Base-by-base conservation (phyloP, 2,888 invertebrate genomes). In the Sturmia bella region DNA sequence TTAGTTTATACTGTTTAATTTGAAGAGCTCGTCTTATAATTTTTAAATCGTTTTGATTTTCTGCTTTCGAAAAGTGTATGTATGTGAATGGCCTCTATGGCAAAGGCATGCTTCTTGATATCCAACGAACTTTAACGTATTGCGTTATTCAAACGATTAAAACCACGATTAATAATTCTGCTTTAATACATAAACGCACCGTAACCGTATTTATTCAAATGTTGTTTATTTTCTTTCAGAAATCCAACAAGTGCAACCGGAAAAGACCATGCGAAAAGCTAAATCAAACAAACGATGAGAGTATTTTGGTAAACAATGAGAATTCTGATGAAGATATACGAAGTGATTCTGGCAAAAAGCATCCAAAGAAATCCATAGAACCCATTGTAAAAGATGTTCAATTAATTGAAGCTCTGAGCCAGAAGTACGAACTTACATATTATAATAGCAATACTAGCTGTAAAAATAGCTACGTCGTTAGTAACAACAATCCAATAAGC, bases 391-490 rank as follows among this genome's bases (percentile, higher is more conserved):
- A 63, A 2, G 61, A 69, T 24, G 61, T 48, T 0, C 69, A 76
- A 37, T 17, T 76, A 11, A 63, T 76, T n/a, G 76, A 76, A 15
- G 64, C 70, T 11, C 43, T 72, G 5, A 59, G 57, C 1, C 78
- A 78, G 3, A 72, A 72, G 59, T 78, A 72, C 11, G 78, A 78
- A 43, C 12, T 72, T 21, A 73, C 57, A 13, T 74, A 69, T 63
- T 56, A 69, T 41, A 68, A 74, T 19, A 79, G 54, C 37, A 73
- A 54, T 24, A 17, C 43, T 13, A 54, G 12, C 19, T 52, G 52
- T 45, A 73, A 69, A 66, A 73, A 66, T 57, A 72, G 52, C 41
- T 41, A 73, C 21, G 19, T 15, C 39, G 27, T 15, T 19, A 48
- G 19, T 37, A 37, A 57, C 32, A 72, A 59, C 57, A 72, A 57